A percentile compares a stretch with the other conserved stretches of the same genome.
phyloP scores from a whole-genome alignment of 2,797 vertebrate species.

The Halcyon smyrnensis region DNA sequence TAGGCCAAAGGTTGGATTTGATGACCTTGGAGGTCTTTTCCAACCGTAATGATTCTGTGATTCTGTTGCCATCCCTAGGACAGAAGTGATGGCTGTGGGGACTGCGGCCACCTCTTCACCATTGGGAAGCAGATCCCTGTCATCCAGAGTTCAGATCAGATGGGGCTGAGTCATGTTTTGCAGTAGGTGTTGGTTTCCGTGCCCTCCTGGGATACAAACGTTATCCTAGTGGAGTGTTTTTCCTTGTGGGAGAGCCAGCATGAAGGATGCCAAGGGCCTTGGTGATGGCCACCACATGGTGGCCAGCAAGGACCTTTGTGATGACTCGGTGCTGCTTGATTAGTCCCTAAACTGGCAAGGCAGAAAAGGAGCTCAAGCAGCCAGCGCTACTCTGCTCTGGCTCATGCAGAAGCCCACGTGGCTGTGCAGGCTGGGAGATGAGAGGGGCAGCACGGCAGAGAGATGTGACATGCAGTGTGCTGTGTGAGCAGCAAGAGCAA shows the following conservation, averaged over 20 bases:
- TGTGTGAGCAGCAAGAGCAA: neutral
- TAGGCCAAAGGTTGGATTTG: no score
- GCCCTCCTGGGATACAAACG: accelerated
- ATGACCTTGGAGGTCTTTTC: no score
- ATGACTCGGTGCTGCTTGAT: neutral
- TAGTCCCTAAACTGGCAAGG: accelerated
- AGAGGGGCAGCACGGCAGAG: accelerated
- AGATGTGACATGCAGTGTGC: neutral
- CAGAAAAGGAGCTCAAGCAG: neutral
- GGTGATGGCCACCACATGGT: accelerated
- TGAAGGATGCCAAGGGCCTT: neutral
- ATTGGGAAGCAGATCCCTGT: neutral
- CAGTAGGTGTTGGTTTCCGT: neutral
- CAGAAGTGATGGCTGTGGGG: neutral
- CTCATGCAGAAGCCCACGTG: neutral
- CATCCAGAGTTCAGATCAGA: neutral
- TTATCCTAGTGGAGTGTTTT: neutral
- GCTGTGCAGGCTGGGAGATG: neutral
- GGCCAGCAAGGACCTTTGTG: neutral
- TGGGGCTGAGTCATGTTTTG: neutral
- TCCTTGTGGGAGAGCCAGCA: neutral
- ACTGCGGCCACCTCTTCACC: neutral
- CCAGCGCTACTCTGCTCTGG: accelerated
- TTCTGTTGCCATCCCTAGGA: neutral
- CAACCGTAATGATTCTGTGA: no score